Evolutionary conservation across 1,140 invertebrate species (phyloP), one percentile per base, ranked within the genome.

Genomic region (Ptiloglossa arizonensis): DNA sequence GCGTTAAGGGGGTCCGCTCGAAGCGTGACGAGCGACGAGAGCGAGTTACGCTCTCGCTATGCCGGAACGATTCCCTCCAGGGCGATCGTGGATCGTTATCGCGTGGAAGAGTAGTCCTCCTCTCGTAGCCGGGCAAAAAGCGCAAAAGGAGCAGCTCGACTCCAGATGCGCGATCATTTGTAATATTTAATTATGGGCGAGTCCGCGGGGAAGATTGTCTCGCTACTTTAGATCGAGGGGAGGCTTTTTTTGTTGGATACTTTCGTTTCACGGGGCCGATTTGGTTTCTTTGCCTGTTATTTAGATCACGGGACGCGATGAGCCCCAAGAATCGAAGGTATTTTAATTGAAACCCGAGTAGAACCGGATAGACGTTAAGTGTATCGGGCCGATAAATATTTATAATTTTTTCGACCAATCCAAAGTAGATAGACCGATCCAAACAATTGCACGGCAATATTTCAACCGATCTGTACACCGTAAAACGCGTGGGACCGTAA

Each of bases 151-250:
- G 50, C 63, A 60, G 69, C n/a, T 56, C 68, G 46, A 52, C 74
- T 73, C 75, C 44, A 79, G 80, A 83, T 70, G 76, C 76, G 24
- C 64, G 60, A 82, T 83, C 82, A 82, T 83, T 83, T 82, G 76
- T 82, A 83, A 83, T 83, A 86, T 86, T 87, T 84, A 87, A 87
- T 86, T 87, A 87, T 74, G 62, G 63, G 9, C 76, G 63, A 74
- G 64, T 67, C 73, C 77, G 78, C 59, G 81, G 54, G 79, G 66
- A 60, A 85, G 44, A 57, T 67, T 29, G 59, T 81, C 70, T 72
- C 78, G 66, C 66, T 76, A 69, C 73, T 60, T 69, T 22, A 8
- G 44, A 76, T 41, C 41, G 64, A 38, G 52, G 8, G 56, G 29
- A 38, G 29, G 11, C 41, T 15, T 57, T 41, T 66, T 69, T 60